Evolutionary conservation across 35 echinoderm and acorn worm genomes (phyloP).

Genomic region (Ophiothrix spiculata): DNA sequence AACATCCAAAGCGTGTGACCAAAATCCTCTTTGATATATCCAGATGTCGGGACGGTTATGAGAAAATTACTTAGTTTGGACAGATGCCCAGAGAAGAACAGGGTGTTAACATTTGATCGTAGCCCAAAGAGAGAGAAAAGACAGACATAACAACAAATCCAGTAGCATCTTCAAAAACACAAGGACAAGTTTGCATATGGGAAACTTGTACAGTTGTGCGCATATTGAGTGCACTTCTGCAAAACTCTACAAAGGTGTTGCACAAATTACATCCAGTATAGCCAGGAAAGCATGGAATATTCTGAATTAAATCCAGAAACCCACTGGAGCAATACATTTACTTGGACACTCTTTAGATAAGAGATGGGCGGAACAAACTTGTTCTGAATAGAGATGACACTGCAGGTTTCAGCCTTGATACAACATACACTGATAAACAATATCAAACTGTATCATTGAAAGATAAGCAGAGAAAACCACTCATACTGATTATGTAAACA

Average conservation of each 20-base stretch:
- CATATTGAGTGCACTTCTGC: too few species aligned
- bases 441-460: conserved; percentile 18
- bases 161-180: neutral
- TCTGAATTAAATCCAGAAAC: neutral
- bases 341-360: conserved; percentile 35
- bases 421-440: conserved; percentile 49
- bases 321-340: conserved; percentile 30
- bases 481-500: conserved; percentile 52
- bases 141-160: conserved; percentile 33
- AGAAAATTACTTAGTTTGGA: conserved; percentile 14
- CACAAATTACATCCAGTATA: conserved; percentile 20
- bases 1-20: conserved; percentile 8
- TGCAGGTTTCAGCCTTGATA: conserved; percentile 32
- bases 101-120: conserved; percentile 46
- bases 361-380: conserved; percentile 39
- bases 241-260: conserved; percentile 15
- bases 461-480: conserved; percentile 41
- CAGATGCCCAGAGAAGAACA: conserved; percentile 42
- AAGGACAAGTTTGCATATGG: conserved; percentile 24
- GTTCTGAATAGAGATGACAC: conserved; percentile 42
- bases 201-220: conserved; percentile 12
- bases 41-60: conserved; percentile 28
- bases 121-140: conserved; percentile 17
- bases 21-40: conserved; percentile 1
- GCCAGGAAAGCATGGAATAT: conserved; percentile 48